These are phyloP conservation scores for Xenopus borealis DNA, from an alignment of 2,113 vertebrate species.

Conservation along the genomic window DNA sequence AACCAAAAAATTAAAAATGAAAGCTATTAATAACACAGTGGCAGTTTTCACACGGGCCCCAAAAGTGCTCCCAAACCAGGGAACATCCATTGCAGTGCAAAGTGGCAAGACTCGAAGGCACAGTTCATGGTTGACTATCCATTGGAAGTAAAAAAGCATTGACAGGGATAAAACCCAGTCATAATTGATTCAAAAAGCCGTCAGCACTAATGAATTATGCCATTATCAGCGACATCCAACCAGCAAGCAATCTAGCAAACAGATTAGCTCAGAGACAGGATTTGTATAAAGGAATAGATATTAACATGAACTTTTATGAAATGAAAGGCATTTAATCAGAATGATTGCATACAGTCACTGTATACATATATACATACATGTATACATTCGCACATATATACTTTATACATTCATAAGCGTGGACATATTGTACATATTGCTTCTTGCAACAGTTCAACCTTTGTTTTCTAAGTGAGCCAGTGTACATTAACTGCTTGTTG, in stretches of 20 bases:
- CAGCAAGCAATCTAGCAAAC: conserved; percentile 6
- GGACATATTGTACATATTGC: too few relatives aligned
- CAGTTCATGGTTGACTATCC: conserved; percentile 36
- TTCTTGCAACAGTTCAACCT: too few relatives aligned
- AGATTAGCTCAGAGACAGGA: conserved; percentile 11
- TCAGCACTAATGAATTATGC: conserved; percentile 24
- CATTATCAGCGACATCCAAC: conserved; percentile 2
- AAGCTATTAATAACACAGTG: conserved; percentile 43
- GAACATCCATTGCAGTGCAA: conserved; percentile 3
- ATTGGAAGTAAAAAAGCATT: conserved; percentile 32
- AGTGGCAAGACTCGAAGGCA: conserved; percentile 24
- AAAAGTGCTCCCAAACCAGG: conserved; percentile 10
- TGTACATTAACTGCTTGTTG: too few relatives aligned
- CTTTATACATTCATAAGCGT: too few relatives aligned
- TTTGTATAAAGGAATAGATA: too few relatives aligned
- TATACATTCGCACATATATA: too few relatives aligned
- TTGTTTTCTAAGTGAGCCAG: too few relatives aligned
- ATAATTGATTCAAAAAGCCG: conserved; percentile 29
- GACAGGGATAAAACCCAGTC: conserved; percentile 11
- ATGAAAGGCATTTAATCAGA: too few relatives aligned
- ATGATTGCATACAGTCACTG: too few relatives aligned
- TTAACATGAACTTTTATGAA: too few relatives aligned
- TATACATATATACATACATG: too few relatives aligned
- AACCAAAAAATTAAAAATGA: conserved; percentile 45
- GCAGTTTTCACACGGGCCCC: conserved; percentile 33